phyloP scores from a whole-genome alignment of 2,113 vertebrate species.

The Mustela lutreola region DNA sequence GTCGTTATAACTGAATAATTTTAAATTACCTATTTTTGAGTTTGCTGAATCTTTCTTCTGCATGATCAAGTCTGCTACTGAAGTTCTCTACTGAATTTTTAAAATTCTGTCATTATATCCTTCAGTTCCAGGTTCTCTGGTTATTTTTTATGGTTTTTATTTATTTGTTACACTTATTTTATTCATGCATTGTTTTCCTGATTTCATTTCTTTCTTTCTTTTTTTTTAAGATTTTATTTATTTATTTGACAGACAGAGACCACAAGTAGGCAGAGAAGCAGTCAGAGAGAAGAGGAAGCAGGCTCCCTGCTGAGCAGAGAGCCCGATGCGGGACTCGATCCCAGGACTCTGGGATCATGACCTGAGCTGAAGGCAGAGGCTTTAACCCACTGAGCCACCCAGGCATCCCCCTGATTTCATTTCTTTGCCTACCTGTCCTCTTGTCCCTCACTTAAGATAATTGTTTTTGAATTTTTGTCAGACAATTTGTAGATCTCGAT shows the following conservation, averaged over 20 bases:
- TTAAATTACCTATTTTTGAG: background rate
- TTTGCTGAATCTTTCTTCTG: background rate
- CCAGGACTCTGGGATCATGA: too few relatives aligned
- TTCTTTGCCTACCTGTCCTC: background rate
- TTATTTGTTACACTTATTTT: background rate
- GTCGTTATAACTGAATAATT: background rate
- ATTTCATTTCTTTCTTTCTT: background rate
- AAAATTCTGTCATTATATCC: background rate
- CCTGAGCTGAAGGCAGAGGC: too few relatives aligned
- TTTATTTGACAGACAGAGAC: too few relatives aligned
- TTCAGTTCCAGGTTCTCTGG: background rate
- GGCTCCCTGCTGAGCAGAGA: too few relatives aligned
- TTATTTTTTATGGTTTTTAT: background rate
- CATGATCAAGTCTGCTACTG: background rate
- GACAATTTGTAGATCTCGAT: background rate
- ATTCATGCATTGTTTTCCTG: background rate
- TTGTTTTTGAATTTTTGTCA: background rate
- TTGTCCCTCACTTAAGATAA: background rate
- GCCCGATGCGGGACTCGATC: too few relatives aligned
- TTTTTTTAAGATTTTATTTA: too few relatives aligned
- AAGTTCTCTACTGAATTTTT: background rate
- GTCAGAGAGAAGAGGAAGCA: too few relatives aligned
- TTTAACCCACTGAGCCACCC: too few relatives aligned
- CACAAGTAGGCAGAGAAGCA: too few relatives aligned
- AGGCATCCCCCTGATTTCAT: background rate